Evolutionary conservation across 1,140 invertebrate species (phyloP), one percentile per base, ranked within the genome.

Genomic region (Parapsyche elsis): DNA sequence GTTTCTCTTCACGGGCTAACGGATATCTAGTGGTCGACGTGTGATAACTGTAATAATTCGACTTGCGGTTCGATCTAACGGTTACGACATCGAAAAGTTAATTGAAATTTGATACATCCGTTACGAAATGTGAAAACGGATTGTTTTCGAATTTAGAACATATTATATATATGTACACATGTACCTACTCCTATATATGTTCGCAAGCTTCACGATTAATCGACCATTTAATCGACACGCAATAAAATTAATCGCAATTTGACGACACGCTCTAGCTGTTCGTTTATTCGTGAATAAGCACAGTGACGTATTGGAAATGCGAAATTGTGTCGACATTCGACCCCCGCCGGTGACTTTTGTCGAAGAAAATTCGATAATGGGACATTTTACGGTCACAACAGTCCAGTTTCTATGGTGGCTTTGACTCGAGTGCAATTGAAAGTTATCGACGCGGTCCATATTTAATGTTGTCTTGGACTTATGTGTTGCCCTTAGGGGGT

Each of bases 191-290:
- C 5, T 46, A 46, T 46, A 46, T 46, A 46, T 7, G 12, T 7
- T 46, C 2, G 49, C 2, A 53, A 53, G 49, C 12, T 5, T 46
- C 5, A 14, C 10, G 49, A 14, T 53, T 53, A 53, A 14, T 53
- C 49, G 49, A 53, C 4, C 21, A 10, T 67, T 67, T 67, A 26
- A 67, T 67, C 26, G 64, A 26, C 64, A 26, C 23, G 64, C 64
- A 67, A 67, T 67, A 67, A 67, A 67, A 67, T 67, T 67, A 23
- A 67, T 67, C 64, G 64, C 23, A 26, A 26, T 67, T 26, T 67
- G 21, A 67, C 64, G 21, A 67, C 24, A 67, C 24, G 1, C 30
- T 38, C 1, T 38, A 38, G 30, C 2, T 38, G 49, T 53, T 53
- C 49, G 12, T n/a, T 14, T 53, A 53, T 53, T 2, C 49, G 12